Conservation (phyloP, 2,797 vertebrate species). For the Falco berigora region DNA sequence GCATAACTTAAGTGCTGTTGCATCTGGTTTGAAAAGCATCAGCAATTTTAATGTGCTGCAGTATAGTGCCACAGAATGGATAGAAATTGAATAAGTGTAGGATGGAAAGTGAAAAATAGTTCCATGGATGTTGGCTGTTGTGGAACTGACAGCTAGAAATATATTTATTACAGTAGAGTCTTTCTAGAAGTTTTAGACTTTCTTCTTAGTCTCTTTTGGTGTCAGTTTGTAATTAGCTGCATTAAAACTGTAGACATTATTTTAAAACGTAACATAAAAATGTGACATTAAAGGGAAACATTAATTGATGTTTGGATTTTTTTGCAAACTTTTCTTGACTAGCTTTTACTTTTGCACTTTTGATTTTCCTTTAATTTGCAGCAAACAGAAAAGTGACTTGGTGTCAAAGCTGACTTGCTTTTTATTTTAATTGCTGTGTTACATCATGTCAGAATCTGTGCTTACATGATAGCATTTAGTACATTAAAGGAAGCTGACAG, state of each 20-base stretch:
- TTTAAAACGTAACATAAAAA: neutral
- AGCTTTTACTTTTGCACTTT: neutral
- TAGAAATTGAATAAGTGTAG: neutral
- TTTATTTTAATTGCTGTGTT: slow-evolving; percentile 58
- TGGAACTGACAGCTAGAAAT: neutral
- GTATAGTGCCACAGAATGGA: neutral
- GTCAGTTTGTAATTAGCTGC: neutral
- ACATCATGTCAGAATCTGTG: slow-evolving; percentile 24
- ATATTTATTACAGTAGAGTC: neutral
- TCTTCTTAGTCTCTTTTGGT: neutral
- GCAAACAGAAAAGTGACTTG: neutral
- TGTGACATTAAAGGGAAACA: neutral
- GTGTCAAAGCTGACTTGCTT: slow-evolving; percentile 36
- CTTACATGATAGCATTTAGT: slow-evolving; percentile 40
- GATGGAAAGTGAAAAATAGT: neutral
- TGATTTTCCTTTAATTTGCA: slow-evolving; percentile 23
- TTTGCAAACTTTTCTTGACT: neutral
- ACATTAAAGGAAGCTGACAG: slow-evolving; percentile 58
- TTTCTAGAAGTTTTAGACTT: neutral
- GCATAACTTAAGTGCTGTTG: neutral
- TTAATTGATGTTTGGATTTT: neutral
- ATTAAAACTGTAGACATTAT: neutral
- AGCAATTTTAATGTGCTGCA: neutral
- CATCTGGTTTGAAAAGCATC: neutral
- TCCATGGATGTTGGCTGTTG: neutral